Evolutionary conservation across 2,888 invertebrate species (phyloP).

Genomic region (Calliphora vomitoria): DNA sequence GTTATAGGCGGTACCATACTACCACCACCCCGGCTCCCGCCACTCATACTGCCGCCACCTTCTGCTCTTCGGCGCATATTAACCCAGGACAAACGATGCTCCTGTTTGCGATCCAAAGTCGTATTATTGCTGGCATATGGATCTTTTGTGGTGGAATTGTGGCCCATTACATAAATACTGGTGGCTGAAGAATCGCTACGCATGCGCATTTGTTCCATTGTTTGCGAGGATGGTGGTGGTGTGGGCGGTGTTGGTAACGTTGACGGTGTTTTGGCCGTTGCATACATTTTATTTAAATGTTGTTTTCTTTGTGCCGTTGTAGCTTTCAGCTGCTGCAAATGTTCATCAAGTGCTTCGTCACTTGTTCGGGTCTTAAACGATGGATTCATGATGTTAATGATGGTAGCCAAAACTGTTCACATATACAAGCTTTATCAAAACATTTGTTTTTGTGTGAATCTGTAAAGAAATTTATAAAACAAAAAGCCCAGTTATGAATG

Average conservation of each 20-base stretch:
- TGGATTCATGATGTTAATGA: conserved; percentile 69
- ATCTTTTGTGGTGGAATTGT: conserved; percentile 54
- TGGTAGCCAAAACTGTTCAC: background rate
- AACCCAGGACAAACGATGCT: conserved; percentile 81
- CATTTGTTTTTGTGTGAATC: conserved; percentile 38
- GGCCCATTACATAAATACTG: conserved; percentile 76
- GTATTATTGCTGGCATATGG: conserved; percentile 75
- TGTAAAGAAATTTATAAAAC: conserved; percentile 14
- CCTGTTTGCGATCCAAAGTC: conserved; percentile 81
- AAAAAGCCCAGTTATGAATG: background rate
- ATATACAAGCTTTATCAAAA: conserved; percentile 15
- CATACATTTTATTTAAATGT: conserved; percentile 59
- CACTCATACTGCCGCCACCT: conserved; percentile 70
- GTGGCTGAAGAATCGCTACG: conserved; percentile 77
- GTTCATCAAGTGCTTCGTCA: conserved; percentile 80
- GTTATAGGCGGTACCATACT: conserved; percentile 78
- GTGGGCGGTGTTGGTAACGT: conserved; percentile 74
- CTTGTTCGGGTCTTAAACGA: conserved; percentile 78
- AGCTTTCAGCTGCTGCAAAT: conserved; percentile 77
- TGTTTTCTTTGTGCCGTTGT: conserved; percentile 69
- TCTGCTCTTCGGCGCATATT: conserved; percentile 81
- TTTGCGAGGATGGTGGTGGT: conserved; percentile 73
- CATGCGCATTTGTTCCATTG: conserved; percentile 76
- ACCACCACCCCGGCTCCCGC: conserved; percentile 34
- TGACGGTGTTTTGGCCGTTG: conserved; percentile 32